Conservation (phyloP, 2,888 invertebrate species). For the Lumbricus terrestris region DNA sequence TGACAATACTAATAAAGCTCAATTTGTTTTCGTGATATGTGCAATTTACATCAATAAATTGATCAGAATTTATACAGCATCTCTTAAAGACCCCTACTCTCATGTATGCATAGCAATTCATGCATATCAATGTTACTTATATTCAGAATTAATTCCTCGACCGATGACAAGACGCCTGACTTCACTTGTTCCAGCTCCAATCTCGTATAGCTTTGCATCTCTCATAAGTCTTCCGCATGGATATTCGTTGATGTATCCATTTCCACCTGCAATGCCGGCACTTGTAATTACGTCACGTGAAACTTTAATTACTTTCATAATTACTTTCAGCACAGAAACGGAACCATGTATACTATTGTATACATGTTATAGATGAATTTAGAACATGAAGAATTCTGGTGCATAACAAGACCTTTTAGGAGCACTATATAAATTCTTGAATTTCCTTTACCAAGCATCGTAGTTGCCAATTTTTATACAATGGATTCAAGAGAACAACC, state of each 20-base stretch:
- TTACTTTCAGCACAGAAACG: neutral
- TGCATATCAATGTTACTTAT: conserved; percentile 16
- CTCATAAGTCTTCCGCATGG: conserved; percentile 86
- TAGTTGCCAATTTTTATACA: too few relatives aligned
- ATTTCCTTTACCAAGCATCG: too few relatives aligned
- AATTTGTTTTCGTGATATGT: neutral
- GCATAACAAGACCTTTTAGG: too few relatives aligned
- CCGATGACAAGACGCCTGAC: conserved; percentile 89
- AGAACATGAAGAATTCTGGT: neutral
- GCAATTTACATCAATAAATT: too few relatives aligned
- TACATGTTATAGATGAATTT: neutral
- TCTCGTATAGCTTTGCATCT: conserved; percentile 97
- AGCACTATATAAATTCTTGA: too few relatives aligned
- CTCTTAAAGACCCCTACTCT: too few relatives aligned
- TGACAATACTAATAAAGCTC: neutral
- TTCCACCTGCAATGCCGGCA: conserved; percentile 75
- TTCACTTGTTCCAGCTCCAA: conserved; percentile 97
- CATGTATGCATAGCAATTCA: neutral
- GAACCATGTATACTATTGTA: neutral
- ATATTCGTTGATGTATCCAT: conserved; percentile 97
- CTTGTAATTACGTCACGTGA: neutral
- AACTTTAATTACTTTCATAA: neutral
- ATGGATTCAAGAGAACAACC: too few relatives aligned
- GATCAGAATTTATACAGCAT: too few relatives aligned
- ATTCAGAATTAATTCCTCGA: conserved; percentile 58